Conservation (phyloP, 1,140 invertebrate genomes). For the Andricus grossulariae region DNA sequence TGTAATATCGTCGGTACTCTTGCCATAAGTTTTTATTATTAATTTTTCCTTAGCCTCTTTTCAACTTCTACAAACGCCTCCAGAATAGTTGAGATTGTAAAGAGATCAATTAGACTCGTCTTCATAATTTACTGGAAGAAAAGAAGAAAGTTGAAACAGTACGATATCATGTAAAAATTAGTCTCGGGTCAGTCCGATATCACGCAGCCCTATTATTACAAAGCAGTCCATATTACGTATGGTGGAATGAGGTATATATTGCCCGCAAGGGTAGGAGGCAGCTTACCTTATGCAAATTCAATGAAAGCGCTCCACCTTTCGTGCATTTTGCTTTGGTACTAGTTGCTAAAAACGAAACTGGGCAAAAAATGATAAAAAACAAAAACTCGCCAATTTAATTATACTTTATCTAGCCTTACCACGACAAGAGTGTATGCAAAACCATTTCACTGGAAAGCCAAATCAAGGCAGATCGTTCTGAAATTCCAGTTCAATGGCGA, state of each 20-base stretch:
- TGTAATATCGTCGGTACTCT: no score
- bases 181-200: background rate
- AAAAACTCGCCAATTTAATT: slow-evolving; percentile 10
- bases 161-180: slow-evolving; percentile 33
- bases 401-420: background rate
- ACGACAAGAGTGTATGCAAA: slow-evolving; percentile 2
- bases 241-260: background rate
- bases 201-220: slow-evolving; percentile 31
- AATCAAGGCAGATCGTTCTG: background rate
- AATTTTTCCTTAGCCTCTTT: background rate
- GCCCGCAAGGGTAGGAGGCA: background rate
- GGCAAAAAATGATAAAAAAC: background rate
- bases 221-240: slow-evolving; percentile 7
- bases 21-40: no score
- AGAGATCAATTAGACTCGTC: background rate
- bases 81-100: background rate
- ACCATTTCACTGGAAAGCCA: background rate
- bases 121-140: background rate
- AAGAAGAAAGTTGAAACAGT: background rate
- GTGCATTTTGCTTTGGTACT: background rate
- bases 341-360: background rate
- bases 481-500: background rate
- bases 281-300: background rate
- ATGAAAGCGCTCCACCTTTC: background rate
- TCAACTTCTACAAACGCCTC: background rate